phyloP scores from a whole-genome alignment of 1,140 invertebrate species.

The Tetragnatha versicolor region DNA sequence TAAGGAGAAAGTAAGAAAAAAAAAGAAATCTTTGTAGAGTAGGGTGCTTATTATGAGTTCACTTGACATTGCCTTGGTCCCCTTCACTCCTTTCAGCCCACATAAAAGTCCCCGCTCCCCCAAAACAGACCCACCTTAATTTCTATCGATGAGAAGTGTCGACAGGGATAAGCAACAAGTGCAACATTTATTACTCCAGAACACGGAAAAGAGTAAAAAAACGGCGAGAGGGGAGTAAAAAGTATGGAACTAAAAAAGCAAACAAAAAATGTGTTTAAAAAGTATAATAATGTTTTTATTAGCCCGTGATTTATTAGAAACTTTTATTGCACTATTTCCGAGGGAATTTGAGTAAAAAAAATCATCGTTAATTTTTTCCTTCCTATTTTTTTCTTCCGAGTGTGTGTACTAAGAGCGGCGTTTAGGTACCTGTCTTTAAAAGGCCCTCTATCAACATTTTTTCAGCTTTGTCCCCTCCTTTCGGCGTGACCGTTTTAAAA shows the following conservation, averaged over 20 bases:
- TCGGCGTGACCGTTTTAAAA: slow-evolving; percentile 53
- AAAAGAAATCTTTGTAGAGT: no score
- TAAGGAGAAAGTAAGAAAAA: no score
- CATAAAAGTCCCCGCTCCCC: no score
- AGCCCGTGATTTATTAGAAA: slow-evolving; percentile 55
- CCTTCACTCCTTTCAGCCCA: not conserved
- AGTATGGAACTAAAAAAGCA: slow-evolving; percentile 21
- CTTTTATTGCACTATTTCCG: slow-evolving; percentile 54
- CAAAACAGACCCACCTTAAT: slow-evolving; percentile 8
- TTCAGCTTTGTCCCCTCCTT: slow-evolving; percentile 26
- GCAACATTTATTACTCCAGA: slow-evolving; percentile 43
- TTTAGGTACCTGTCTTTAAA: slow-evolving; percentile 55
- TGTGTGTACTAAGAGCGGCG: slow-evolving; percentile 35
- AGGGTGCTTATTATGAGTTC: no score
- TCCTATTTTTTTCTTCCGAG: slow-evolving; percentile 24
- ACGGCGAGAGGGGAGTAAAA: not conserved
- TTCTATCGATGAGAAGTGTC: slow-evolving; percentile 35
- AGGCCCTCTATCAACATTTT: slow-evolving; percentile 55
- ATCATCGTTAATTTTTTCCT: slow-evolving; percentile 50
- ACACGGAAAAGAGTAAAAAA: slow-evolving; percentile 5
- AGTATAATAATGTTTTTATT: slow-evolving; percentile 55
- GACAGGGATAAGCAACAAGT: slow-evolving; percentile 47
- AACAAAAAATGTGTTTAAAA: slow-evolving; percentile 44
- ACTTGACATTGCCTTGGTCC: not conserved
- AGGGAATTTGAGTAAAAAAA: slow-evolving; percentile 36